Evolutionary conservation across 2,797 vertebrate species (phyloP).

Genomic region (Astyanax mexicanus): DNA sequence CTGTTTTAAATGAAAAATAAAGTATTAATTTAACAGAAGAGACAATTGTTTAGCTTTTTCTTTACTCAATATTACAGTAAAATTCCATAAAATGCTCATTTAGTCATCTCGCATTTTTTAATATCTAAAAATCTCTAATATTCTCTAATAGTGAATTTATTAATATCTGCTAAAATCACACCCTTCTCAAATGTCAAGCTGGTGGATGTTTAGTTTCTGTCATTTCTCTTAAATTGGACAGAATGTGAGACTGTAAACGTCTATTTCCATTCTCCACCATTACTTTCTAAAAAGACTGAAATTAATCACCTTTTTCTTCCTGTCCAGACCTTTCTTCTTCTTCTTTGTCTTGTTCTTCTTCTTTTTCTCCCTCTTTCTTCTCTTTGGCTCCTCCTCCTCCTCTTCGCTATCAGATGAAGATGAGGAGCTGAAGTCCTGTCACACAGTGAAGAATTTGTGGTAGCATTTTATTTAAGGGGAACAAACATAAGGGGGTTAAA

Average conservation of each 20-base stretch:
- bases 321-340: background rate
- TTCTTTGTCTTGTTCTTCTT: slow-evolving; percentile 11
- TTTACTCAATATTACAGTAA: no score
- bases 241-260: background rate
- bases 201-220: background rate
- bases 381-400: background rate
- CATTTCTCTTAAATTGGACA: background rate
- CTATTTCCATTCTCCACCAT: background rate
- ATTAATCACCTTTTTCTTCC: slow-evolving; percentile 25
- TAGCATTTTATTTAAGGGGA: no score
- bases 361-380: background rate
- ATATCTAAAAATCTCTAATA: no score
- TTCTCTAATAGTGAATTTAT: no score
- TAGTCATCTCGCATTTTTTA: no score
- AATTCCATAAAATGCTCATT: no score
- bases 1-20: background rate
- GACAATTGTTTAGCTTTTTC: no score
- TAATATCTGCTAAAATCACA: background rate
- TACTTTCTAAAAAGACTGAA: background rate
- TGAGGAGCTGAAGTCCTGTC: slow-evolving; percentile 19
- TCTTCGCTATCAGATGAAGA: slow-evolving; percentile 30
- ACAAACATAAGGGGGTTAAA: no score
- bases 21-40: no score
- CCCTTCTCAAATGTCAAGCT: background rate
- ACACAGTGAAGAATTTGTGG: background rate